These are phyloP conservation scores for Hyaena hyaena DNA, from an alignment of 2,113 vertebrate species.

Conservation along the genomic window DNA sequence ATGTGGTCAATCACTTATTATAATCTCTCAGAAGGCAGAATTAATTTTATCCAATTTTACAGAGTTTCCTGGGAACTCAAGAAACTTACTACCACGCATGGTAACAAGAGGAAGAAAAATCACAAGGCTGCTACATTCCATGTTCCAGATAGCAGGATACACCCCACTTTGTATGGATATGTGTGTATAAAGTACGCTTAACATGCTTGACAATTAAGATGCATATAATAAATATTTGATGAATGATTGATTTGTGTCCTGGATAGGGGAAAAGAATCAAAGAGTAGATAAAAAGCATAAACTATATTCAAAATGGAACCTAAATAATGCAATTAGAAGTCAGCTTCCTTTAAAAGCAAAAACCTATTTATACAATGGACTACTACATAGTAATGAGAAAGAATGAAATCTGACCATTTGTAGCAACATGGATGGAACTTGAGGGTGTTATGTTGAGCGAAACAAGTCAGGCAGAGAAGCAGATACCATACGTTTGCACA, in stretches of 20 bases:
- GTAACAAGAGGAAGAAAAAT: not conserved
- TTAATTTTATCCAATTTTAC: not conserved
- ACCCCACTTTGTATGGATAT: not conserved
- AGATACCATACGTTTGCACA: too few species aligned
- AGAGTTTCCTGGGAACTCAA: not conserved
- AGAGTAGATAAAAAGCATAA: conserved; percentile 51
- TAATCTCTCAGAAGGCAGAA: not conserved
- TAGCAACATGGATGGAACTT: too few species aligned
- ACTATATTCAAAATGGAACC: conserved; percentile 27
- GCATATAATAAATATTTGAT: conserved; percentile 12
- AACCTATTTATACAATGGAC: not conserved
- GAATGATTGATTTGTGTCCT: not conserved
- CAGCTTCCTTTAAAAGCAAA: conserved; percentile 52
- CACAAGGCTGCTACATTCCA: not conserved
- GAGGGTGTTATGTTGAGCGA: too few species aligned
- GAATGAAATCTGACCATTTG: too few species aligned
- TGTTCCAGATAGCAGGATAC: not conserved
- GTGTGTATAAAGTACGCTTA: not conserved
- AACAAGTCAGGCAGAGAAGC: too few species aligned
- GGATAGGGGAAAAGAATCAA: conserved; percentile 38
- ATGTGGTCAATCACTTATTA: not conserved
- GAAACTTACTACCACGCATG: not conserved
- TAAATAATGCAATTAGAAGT: conserved; percentile 48
- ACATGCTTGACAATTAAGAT: not conserved
- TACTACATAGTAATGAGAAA: too few species aligned